phyloP scores from a whole-genome alignment of 1,140 invertebrate genomes.

The Drosophila subpulchrella region DNA sequence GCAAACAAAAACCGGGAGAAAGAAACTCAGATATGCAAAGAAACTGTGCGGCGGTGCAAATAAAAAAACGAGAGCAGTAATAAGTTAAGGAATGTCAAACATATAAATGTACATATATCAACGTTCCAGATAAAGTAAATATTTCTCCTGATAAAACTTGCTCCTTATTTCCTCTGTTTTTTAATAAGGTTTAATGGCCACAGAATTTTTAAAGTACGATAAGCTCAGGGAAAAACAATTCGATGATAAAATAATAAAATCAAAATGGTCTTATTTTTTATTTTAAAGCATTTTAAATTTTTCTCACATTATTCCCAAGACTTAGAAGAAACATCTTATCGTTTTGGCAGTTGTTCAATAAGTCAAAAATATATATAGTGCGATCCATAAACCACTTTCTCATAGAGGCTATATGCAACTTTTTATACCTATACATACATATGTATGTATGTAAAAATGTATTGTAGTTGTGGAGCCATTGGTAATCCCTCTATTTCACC shows the following conservation, averaged over 20 bases:
- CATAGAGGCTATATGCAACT: too few relatives aligned
- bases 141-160: conserved; percentile 10
- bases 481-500: not conserved
- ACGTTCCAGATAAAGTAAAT: conserved; percentile 23
- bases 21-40: conserved; percentile 37
- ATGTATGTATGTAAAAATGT: not conserved
- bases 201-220: not conserved
- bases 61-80: conserved; percentile 16
- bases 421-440: too few relatives aligned
- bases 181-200: not conserved
- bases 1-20: conserved; percentile 28
- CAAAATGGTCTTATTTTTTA: not conserved
- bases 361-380: not conserved
- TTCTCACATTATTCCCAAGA: not conserved
- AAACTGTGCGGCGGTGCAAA: conserved; percentile 30
- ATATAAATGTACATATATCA: not conserved
- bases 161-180: not conserved
- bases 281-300: too few relatives aligned
- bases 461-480: not conserved
- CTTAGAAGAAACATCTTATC: not conserved
- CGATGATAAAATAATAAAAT: too few relatives aligned
- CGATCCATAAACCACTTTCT: too few relatives aligned
- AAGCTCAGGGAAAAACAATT: not conserved
- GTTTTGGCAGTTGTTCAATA: not conserved
- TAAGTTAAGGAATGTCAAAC: conserved; percentile 15